A percentile compares a stretch with the other conserved stretches of the same genome.
phyloP scores from a whole-genome alignment of 1,140 invertebrate species.

The Sarcophaga bullata region DNA sequence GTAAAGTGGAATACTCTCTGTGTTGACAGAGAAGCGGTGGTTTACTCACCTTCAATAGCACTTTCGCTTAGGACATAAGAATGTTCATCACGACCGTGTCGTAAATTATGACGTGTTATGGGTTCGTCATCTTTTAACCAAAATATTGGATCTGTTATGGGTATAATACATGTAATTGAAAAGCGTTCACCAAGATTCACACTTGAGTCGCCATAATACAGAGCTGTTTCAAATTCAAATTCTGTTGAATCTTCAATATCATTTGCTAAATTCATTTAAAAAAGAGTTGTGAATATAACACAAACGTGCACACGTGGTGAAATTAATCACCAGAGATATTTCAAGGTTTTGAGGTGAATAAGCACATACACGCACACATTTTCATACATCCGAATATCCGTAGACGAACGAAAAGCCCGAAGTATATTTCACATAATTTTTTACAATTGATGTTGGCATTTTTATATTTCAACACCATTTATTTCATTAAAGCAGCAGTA shows the following conservation, averaged over 20 bases:
- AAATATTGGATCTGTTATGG: constrained; percentile 59
- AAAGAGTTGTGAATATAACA: too few relatives aligned
- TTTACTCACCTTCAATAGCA: constrained; percentile 62
- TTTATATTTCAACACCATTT: neutral
- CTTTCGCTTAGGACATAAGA: constrained; percentile 55
- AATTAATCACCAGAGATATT: too few relatives aligned
- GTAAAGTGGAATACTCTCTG: too few relatives aligned
- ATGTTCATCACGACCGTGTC: constrained; percentile 61
- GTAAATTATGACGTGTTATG: constrained; percentile 61
- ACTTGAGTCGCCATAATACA: constrained; percentile 59
- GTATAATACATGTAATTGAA: constrained; percentile 60
- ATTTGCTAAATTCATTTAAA: constrained; percentile 21
- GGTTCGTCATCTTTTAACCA: constrained; percentile 62
- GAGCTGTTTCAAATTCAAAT: constrained; percentile 48
- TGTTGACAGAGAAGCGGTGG: neutral
- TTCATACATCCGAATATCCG: too few relatives aligned
- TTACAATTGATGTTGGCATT: neutral
- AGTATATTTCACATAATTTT: too few relatives aligned
- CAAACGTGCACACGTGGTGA: too few relatives aligned
- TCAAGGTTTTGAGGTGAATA: too few relatives aligned
- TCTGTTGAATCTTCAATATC: constrained; percentile 51
- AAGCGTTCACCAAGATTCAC: constrained; percentile 62
- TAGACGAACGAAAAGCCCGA: too few relatives aligned
- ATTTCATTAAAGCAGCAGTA: too few relatives aligned
- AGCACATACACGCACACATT: too few relatives aligned